Evolutionary conservation across 2,113 vertebrate genomes (phyloP), one percentile per base, ranked within the genome.

Genomic region (Danio rerio): DNA sequence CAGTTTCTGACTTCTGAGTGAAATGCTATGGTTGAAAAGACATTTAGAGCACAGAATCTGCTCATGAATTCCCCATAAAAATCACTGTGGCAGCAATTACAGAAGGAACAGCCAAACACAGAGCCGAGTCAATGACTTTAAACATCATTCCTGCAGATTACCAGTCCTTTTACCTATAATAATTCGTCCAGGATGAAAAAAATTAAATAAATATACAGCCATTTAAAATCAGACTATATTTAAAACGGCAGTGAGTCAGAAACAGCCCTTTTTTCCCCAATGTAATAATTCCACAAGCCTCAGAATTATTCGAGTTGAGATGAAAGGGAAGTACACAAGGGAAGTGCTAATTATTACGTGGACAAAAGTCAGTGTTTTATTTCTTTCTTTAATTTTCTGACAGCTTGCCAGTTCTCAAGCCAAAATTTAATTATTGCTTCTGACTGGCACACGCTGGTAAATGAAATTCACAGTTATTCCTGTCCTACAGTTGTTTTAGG

Each of bases 291-390:
- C 69, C 69, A 50, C 73, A 76, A 49, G 42, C 56, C 73, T 76
- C 73, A 61, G 73, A 76, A 76, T 61, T 61, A 76, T 49, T 59
- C 45, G 56, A 76, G 56, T 55, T 47, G 43, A 76, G 73, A 76
- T 76, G 56, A 76, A 76, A 76, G 73, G 43, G 73, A 76, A 76
- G 55, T 49, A 61, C 73, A 76, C 73, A 61, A 47, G 73, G 73
- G 73, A 76, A 76, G 73, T 15, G 53, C 73, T 76, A 47, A 76
- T 76, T 76, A 76, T 76, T 61, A 76, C 55, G 45, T 8, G 59
- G 42, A 49, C 42, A 61, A 76, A 76, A 61, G 40, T 20, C n/a
- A 3, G 18, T 3, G 11, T 7, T 2, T 47, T 45, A 20, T 75
- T 58, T 5, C 4, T 6, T 9, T 71, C 0, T 15, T 8, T 66